These are phyloP conservation scores for Yponomeuta sedellus DNA, from an alignment of 2,888 invertebrate genomes.

Conservation along the genomic window DNA sequence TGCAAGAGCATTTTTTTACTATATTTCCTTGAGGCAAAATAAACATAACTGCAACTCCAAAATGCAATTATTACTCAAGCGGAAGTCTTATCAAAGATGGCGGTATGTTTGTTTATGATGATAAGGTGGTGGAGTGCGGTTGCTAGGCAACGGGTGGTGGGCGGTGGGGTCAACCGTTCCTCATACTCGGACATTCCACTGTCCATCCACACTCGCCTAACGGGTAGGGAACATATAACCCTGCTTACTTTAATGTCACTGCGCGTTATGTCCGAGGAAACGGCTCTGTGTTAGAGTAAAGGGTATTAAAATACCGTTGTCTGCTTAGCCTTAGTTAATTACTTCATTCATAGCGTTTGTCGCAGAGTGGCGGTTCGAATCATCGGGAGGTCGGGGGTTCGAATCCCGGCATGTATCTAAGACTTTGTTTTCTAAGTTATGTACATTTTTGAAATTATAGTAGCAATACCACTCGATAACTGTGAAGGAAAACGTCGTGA, in stretches of 20 bases:
- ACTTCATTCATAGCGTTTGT: not conserved
- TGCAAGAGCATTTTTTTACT: constrained; percentile 29
- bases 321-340: constrained; percentile 5
- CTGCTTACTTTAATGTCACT: constrained; percentile 59
- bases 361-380: too few relatives aligned
- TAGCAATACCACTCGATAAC: too few relatives aligned
- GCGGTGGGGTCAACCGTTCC: constrained; percentile 58
- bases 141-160: constrained; percentile 67
- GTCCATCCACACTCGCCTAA: constrained; percentile 30
- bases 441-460: too few relatives aligned
- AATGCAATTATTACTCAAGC: constrained; percentile 1
- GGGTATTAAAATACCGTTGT: constrained; percentile 9
- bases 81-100: constrained; percentile 52
- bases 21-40: not conserved
- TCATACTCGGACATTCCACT: constrained; percentile 61
- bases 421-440: too few relatives aligned
- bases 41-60: too few relatives aligned
- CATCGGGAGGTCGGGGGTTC: too few relatives aligned
- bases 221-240: constrained; percentile 27
- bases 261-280: constrained; percentile 33
- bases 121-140: constrained; percentile 61
- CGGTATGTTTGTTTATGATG: constrained; percentile 71
- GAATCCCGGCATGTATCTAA: too few relatives aligned
- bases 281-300: not conserved
- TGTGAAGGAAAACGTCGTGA: too few relatives aligned